A percentile compares a stretch with the other conserved stretches of the same genome.
phyloP scores from a whole-genome alignment of 2,888 invertebrate species.

The Patella caerulea region DNA sequence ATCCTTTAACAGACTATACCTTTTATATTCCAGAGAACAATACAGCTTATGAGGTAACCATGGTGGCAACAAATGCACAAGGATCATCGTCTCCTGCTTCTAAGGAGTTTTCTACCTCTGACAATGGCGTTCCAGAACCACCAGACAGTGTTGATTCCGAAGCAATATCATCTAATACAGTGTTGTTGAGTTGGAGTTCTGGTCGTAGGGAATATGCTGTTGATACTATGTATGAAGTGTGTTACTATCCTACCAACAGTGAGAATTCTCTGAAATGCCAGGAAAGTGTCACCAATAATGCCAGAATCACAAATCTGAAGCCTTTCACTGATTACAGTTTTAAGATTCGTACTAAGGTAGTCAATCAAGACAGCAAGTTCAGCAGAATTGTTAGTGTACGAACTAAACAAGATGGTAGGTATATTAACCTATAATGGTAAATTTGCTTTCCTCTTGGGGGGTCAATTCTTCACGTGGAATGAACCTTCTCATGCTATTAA shows the following conservation, averaged over 20 bases:
- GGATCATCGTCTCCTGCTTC: slow-evolving; percentile 39
- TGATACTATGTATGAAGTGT: slow-evolving; percentile 43
- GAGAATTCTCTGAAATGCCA: slow-evolving; percentile 19
- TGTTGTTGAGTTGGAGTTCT: slow-evolving; percentile 48
- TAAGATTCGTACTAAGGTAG: slow-evolving; percentile 77
- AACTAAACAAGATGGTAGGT: slow-evolving; percentile 79
- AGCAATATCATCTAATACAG: slow-evolving; percentile 29
- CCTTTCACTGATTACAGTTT: slow-evolving; percentile 82
- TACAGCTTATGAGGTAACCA: slow-evolving; percentile 49
- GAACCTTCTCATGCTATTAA: too few species aligned
- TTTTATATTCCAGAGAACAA: slow-evolving; percentile 47
- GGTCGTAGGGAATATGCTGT: slow-evolving; percentile 30
- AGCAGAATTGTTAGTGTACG: slow-evolving; percentile 78
- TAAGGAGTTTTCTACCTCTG: slow-evolving; percentile 46
- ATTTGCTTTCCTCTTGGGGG: too few species aligned
- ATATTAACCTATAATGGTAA: neutral
- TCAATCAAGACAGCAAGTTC: slow-evolving; percentile 74
- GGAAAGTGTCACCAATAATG: slow-evolving; percentile 36
- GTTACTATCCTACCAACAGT: slow-evolving; percentile 28
- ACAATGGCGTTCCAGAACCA: slow-evolving; percentile 40
- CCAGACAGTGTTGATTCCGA: slow-evolving; percentile 41
- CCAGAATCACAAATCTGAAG: slow-evolving; percentile 76
- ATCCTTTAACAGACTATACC: neutral
- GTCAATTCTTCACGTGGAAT: too few species aligned
- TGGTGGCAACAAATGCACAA: slow-evolving; percentile 37